Evolutionary conservation across 2,888 invertebrate species (phyloP).

Genomic region (Epistrophella euchroma): DNA sequence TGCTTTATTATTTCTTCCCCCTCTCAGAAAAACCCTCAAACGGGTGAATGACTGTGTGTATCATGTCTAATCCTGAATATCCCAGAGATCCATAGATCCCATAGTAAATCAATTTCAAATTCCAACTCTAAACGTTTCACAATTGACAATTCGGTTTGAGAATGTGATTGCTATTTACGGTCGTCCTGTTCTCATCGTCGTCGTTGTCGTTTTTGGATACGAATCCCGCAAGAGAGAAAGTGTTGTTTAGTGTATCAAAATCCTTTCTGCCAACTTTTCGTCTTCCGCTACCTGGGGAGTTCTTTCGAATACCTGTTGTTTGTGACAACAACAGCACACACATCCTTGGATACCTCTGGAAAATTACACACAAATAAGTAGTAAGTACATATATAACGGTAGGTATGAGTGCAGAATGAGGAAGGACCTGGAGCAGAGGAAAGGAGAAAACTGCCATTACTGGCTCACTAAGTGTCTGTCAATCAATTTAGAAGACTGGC

Average conservation of each 20-base stretch:
- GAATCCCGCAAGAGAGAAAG: conserved; percentile 10
- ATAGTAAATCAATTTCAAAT: conserved; percentile 73
- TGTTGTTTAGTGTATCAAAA: conserved; percentile 60
- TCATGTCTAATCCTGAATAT: conserved; percentile 54
- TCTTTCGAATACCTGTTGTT: conserved; percentile 57
- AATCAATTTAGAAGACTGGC: conserved; percentile 68
- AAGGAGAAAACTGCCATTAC: conserved; percentile 63
- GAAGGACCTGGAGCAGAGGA: conserved; percentile 1
- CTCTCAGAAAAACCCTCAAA: background rate
- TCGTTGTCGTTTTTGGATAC: background rate
- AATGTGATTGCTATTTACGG: conserved; percentile 72
- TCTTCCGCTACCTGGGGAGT: conserved; percentile 53
- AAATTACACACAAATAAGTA: conserved; percentile 12
- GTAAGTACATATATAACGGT: background rate
- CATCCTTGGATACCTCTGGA: conserved; percentile 8
- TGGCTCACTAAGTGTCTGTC: conserved; percentile 75
- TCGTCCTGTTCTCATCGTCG: conserved; percentile 24
- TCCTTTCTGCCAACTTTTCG: conserved; percentile 57
- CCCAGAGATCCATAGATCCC: conserved; percentile 38
- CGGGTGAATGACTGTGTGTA: conserved; percentile 17
- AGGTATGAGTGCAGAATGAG: background rate
- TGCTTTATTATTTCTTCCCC: conserved; percentile 18
- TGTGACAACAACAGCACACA: conserved; percentile 45
- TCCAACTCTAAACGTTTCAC: conserved; percentile 68
- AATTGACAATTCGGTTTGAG: conserved; percentile 74